Conservation (phyloP, 2,113 vertebrate species). For the Chionis minor region DNA sequence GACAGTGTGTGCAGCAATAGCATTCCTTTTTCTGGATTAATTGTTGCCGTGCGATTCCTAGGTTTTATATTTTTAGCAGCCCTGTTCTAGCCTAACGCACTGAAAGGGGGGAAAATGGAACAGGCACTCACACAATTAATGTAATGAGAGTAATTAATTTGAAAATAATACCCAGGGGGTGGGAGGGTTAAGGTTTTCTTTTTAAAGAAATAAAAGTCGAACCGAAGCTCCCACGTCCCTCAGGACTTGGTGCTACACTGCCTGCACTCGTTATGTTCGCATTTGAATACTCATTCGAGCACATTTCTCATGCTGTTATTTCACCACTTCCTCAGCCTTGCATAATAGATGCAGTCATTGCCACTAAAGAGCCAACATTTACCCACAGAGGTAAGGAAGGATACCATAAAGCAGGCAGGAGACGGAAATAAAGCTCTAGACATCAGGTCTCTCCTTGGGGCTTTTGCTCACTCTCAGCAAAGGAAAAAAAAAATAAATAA, state of each 20-base stretch:
- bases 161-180: conserved; percentile 62
- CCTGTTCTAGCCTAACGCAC: conserved; percentile 30
- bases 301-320: conserved; percentile 68
- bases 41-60: conserved; percentile 56
- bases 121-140: conserved; percentile 54
- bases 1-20: conserved; percentile 26
- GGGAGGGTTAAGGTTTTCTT: conserved; percentile 32
- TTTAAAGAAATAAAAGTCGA: conserved; percentile 58
- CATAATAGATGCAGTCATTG: conserved; percentile 63
- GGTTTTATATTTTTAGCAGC: conserved; percentile 67
- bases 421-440: conserved; percentile 30
- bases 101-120: conserved; percentile 32
- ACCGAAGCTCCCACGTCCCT: conserved; percentile 54
- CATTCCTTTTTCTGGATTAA: conserved; percentile 65
- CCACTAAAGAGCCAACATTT: conserved; percentile 61
- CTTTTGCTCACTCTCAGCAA: neutral
- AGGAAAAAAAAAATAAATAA: neutral
- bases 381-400: conserved; percentile 49
- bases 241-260: conserved; percentile 62
- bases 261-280: conserved; percentile 66
- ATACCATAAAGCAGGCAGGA: neutral
- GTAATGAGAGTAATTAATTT: conserved; percentile 70
- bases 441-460: neutral
- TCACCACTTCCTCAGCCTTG: conserved; percentile 58
- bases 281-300: conserved; percentile 71